Conservation (phyloP, 2,797 vertebrate species). For the Myotis vivesi region DNA sequence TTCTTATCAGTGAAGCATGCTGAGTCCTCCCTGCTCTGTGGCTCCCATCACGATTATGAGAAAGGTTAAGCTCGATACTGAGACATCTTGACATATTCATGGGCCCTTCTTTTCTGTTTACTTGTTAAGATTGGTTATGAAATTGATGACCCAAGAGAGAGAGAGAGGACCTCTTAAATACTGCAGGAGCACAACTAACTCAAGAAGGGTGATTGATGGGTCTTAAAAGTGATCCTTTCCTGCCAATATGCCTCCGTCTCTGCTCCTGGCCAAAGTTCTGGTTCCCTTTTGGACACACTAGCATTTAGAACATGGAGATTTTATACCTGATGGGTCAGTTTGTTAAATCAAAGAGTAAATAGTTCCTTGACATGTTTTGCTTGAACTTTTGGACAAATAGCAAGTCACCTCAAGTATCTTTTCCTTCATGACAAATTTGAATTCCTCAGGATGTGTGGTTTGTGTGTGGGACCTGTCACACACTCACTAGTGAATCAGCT, state of each 20-base stretch:
- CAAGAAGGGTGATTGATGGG: background rate
- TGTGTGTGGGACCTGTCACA: background rate
- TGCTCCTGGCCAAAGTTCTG: background rate
- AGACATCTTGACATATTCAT: background rate
- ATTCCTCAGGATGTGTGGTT: background rate
- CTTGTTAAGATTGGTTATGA: background rate
- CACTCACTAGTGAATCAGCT: background rate
- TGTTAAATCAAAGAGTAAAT: background rate
- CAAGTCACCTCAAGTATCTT: background rate
- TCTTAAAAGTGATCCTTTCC: background rate
- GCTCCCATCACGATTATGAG: background rate
- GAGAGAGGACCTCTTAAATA: background rate
- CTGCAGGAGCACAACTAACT: background rate
- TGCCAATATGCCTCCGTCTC: background rate
- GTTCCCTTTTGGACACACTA: background rate
- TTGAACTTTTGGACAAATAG: slow-evolving; percentile 24
- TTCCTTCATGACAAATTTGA: background rate
- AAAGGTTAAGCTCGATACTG: background rate
- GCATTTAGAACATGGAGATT: background rate
- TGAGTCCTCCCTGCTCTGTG: background rate
- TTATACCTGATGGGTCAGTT: background rate
- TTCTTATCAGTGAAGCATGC: background rate
- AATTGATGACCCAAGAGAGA: background rate
- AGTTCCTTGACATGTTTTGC: background rate
- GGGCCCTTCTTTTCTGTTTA: background rate